Evolutionary conservation across 1,140 invertebrate species (phyloP), one percentile per base, ranked within the genome.

Genomic region (Leguminivora glycinivorella): DNA sequence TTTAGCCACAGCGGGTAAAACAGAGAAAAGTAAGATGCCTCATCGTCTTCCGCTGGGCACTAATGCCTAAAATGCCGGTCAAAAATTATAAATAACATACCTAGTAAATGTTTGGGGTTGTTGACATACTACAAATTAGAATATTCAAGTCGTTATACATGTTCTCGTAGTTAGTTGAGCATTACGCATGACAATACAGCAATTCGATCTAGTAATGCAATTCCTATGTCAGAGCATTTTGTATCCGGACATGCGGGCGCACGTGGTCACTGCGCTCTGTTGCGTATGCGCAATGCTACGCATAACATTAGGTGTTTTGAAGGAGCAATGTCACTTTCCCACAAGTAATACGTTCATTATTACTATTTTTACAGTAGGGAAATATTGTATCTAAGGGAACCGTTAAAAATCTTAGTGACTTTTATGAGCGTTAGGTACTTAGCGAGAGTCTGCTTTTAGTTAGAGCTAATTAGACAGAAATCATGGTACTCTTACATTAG

Each of bases 231-330:
- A 22, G 0, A 22, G 22, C 22, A 52, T 19, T 52, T 52, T 73
- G 56, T 70, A 68, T 75, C 77, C 78, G 79, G 78, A 80, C 77
- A 88, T 88, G 86, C 84, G 86, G 86, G 86, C 38, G 72, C 76
- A 85, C 85, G 84, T 85, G 83, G 79, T 58, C 63, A 58, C 56
- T 72, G 71, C 56, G 70, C 74, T 74, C 79, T 73, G 79, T 74
- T 82, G 47, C 72, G 72, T 56, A 72, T 10, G 43, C 79, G n/a
- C n/a, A n/a, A n/a, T n/a, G n/a, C n/a, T n/a, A n/a, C 82, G 83
- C 80, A 80, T 79, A 79, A 52, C 77, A 82, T 86, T 84, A 83
- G 80, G 3, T 56, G n/a, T 56, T 19, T 47, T 17, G n/a, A 47
- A 52, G 17, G 10, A 52, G 22, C 10, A 52, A 52, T 22, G 17